Conservation (phyloP, 2,888 invertebrate species). For the Tenthredo amoena region DNA sequence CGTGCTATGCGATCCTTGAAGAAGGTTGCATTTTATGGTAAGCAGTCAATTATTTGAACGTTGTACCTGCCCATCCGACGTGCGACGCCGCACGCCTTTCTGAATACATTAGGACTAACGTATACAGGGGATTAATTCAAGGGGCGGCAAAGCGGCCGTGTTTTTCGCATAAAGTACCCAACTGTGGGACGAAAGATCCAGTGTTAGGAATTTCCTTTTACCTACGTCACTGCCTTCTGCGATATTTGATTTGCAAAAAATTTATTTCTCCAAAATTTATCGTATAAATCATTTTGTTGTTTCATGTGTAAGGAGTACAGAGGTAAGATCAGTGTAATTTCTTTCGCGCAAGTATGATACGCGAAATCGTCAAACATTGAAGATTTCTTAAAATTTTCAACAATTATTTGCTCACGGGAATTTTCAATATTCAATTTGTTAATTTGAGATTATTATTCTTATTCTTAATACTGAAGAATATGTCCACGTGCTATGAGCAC, state of each 20-base stretch:
- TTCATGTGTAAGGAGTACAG: conserved; percentile 85
- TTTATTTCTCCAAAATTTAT: neutral
- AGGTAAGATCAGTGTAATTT: conserved; percentile 93
- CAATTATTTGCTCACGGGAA: neutral
- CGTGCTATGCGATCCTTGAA: conserved; percentile 22
- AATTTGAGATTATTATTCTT: neutral
- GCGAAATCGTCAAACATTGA: conserved; percentile 95
- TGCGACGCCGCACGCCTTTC: conserved; percentile 62
- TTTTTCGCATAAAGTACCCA: conserved; percentile 42
- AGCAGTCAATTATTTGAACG: conserved; percentile 49
- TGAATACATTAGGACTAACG: conserved; percentile 75
- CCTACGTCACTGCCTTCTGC: neutral
- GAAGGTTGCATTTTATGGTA: conserved; percentile 45
- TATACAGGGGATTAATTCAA: conserved; percentile 75
- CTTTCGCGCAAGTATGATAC: conserved; percentile 96
- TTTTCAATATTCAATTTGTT: neutral
- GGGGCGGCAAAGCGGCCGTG: conserved; percentile 74
- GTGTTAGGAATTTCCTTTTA: neutral
- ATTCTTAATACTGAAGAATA: neutral
- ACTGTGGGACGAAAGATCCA: conserved; percentile 9
- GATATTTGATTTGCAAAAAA: neutral
- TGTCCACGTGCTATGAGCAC: neutral
- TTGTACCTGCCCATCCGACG: conserved; percentile 19
- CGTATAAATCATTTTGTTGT: no score
- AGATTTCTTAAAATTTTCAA: conserved; percentile 81